Evolutionary conservation across 2,113 vertebrate species (phyloP).

Genomic region (Myrmecophaga tridactyla): DNA sequence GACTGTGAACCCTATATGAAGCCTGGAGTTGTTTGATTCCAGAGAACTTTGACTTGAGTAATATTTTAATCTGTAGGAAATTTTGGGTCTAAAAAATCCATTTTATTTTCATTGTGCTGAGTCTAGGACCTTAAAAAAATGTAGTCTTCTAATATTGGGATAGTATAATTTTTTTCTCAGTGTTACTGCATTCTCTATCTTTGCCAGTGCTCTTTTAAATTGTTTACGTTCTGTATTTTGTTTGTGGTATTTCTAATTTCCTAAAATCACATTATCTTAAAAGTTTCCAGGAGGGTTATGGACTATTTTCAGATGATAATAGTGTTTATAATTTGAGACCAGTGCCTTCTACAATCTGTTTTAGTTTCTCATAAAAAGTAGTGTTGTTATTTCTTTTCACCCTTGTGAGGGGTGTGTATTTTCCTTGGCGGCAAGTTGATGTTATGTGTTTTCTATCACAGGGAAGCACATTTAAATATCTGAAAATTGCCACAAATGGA

Average conservation of each 20-base stretch:
- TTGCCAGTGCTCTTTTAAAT: neutral
- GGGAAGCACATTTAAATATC: neutral
- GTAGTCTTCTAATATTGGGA: neutral
- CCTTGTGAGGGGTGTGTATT: neutral
- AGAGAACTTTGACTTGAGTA: slow-evolving; percentile 24
- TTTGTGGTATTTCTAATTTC: neutral
- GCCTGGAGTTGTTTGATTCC: slow-evolving; percentile 17
- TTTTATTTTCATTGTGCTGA: slow-evolving; percentile 27
- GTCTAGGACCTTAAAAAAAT: neutral
- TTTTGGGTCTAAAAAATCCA: neutral
- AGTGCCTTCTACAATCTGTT: slow-evolving; percentile 5
- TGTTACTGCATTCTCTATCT: neutral
- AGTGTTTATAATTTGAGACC: neutral
- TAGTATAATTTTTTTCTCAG: neutral
- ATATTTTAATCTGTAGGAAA: neutral
- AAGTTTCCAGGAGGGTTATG: neutral
- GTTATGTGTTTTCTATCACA: neutral
- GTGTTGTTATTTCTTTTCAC: neutral
- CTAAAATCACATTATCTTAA: neutral
- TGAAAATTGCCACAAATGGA: too few relatives aligned
- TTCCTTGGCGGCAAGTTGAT: neutral
- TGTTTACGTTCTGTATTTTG: neutral
- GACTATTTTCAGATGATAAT: neutral
- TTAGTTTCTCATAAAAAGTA: neutral
- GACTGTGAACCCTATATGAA: neutral